These are phyloP conservation scores for Mythimna pallens DNA, from an alignment of 2,888 invertebrate genomes.

Conservation along the genomic window DNA sequence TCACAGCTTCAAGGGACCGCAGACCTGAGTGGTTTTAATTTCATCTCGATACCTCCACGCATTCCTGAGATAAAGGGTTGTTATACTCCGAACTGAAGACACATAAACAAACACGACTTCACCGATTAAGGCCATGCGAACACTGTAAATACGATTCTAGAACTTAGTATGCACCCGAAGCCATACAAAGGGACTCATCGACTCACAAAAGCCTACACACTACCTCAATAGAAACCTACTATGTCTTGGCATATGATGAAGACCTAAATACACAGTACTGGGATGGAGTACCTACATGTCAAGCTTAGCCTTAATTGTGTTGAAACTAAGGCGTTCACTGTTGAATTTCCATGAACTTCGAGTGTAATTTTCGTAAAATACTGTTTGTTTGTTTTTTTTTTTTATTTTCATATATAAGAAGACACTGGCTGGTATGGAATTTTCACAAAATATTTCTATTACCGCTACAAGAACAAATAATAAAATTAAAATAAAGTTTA, in stretches of 20 bases:
- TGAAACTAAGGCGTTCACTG: neutral
- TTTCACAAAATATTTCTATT: too few species aligned
- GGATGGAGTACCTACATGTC: neutral
- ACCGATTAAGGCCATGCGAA: constrained; percentile 34
- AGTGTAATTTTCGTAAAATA: neutral
- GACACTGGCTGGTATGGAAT: too few species aligned
- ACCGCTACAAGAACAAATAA: too few species aligned
- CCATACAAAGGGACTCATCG: constrained; percentile 25
- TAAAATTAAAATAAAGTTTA: too few species aligned
- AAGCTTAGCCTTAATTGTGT: neutral
- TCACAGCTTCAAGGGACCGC: too few species aligned
- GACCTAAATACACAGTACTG: constrained; percentile 3
- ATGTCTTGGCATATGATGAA: constrained; percentile 2
- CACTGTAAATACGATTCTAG: constrained; percentile 41
- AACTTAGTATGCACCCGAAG: constrained; percentile 22
- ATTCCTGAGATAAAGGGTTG: too few species aligned
- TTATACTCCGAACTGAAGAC: neutral
- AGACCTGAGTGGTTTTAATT: too few species aligned
- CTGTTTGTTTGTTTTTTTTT: too few species aligned
- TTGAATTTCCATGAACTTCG: neutral
- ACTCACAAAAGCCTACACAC: neutral
- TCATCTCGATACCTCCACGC: too few species aligned
- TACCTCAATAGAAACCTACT: neutral
- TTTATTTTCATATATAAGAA: too few species aligned
- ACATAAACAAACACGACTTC: constrained; percentile 21